Conservation (phyloP, 2,797 vertebrate genomes). For the Emydoidea blandingii region DNA sequence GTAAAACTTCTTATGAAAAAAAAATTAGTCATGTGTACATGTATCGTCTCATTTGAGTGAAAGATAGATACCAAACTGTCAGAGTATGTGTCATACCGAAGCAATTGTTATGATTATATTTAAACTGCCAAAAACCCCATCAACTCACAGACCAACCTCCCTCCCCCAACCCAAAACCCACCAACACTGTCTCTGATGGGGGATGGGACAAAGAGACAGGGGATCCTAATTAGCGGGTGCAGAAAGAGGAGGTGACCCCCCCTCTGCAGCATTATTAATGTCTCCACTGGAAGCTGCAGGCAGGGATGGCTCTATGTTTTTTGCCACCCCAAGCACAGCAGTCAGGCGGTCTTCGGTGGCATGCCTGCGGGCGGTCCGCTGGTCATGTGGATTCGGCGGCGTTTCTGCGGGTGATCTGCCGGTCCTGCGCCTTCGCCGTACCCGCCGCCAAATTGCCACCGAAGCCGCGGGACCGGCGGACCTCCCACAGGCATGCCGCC, state of each 20-base stretch:
- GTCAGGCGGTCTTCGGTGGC: too few relatives aligned
- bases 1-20: constrained; percentile 44
- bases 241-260: not conserved
- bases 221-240: not conserved
- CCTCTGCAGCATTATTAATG: not conserved
- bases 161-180: not conserved
- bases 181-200: not conserved
- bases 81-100: constrained; percentile 32
- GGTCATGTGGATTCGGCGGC: too few relatives aligned
- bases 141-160: not conserved
- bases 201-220: rapidly evolving
- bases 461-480: too few relatives aligned
- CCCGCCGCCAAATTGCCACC: too few relatives aligned
- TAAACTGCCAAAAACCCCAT: not conserved
- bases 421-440: too few relatives aligned
- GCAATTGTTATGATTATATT: constrained; percentile 3
- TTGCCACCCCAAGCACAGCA: too few relatives aligned
- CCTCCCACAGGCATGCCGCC: too few relatives aligned
- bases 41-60: constrained; percentile 19
- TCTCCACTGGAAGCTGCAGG: not conserved
- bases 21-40: constrained; percentile 47
- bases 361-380: too few relatives aligned
- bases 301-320: too few relatives aligned
- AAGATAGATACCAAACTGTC: constrained; percentile 28
- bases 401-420: too few relatives aligned